phyloP scores from a whole-genome alignment of 1,140 invertebrate species.

The Ceratina japonica region DNA sequence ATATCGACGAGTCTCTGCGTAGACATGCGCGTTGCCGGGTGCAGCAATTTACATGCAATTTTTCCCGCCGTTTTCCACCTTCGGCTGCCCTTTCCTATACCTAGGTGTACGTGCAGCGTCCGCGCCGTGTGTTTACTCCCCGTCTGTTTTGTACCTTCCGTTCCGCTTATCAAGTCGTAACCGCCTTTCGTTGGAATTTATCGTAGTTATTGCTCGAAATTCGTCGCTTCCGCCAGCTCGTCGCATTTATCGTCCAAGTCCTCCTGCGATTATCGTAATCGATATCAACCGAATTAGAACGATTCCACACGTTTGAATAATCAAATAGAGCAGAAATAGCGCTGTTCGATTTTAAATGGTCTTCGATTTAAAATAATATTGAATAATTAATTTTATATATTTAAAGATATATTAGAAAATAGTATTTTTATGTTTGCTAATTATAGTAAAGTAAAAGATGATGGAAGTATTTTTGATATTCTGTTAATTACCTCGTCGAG shows the following conservation, averaged over 20 bases:
- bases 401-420: too few relatives aligned
- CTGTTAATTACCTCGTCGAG: slow-evolving; percentile 84
- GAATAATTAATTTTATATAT: too few relatives aligned
- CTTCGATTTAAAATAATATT: background rate
- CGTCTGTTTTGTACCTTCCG: background rate
- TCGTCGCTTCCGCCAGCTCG: slow-evolving; percentile 76
- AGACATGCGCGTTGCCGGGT: slow-evolving; percentile 46
- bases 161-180: slow-evolving; percentile 21
- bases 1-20: slow-evolving; percentile 60
- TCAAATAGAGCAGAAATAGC: background rate
- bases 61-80: slow-evolving; percentile 65
- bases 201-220: slow-evolving; percentile 30
- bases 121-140: slow-evolving; percentile 19
- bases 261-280: slow-evolving; percentile 75
- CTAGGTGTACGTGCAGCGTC: background rate
- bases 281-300: slow-evolving; percentile 5
- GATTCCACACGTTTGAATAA: background rate
- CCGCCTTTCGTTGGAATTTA: slow-evolving; percentile 24
- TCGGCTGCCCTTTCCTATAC: background rate
- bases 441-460: too few relatives aligned
- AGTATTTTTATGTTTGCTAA: too few relatives aligned
- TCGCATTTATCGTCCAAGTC: slow-evolving; percentile 83
- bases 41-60: slow-evolving; percentile 32
- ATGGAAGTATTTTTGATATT: too few relatives aligned
- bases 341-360: background rate